phyloP scores from a whole-genome alignment of 2,113 vertebrate genomes.

The Caretta caretta region DNA sequence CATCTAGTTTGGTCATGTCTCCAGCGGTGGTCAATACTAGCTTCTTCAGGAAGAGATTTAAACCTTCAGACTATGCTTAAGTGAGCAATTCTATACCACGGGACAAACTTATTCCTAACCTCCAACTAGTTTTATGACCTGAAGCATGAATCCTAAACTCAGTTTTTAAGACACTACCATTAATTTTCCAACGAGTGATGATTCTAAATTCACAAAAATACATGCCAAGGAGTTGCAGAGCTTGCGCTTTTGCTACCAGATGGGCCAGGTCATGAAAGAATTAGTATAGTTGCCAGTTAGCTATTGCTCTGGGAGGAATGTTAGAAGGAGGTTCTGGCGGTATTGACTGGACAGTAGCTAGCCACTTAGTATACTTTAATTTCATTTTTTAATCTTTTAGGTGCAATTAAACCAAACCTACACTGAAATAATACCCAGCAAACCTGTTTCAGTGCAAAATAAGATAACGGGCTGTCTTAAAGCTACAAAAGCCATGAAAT shows the following conservation, averaged over 20 bases:
- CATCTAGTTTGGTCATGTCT: not conserved
- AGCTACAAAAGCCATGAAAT: not conserved
- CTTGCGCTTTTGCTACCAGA: not conserved
- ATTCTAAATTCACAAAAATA: not conserved
- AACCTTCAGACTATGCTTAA: not conserved
- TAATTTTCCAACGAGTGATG: not conserved
- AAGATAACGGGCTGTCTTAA: not conserved
- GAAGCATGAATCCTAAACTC: not conserved
- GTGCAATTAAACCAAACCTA: not conserved
- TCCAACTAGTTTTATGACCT: not conserved
- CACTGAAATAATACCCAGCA: not conserved
- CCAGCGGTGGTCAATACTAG: not conserved
- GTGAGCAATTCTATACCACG: not conserved
- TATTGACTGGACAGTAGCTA: not conserved
- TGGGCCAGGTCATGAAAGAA: not conserved
- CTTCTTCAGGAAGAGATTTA: not conserved
- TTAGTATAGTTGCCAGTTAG: not conserved
- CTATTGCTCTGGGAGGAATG: not conserved
- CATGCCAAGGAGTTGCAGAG: not conserved
- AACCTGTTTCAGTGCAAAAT: not conserved
- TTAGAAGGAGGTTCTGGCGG: not conserved
- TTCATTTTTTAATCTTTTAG: not conserved
- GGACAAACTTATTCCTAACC: not conserved
- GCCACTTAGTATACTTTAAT: not conserved
- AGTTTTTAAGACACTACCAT: not conserved